These are phyloP conservation scores for Tetragnatha montana DNA, from an alignment of 2,888 invertebrate species.

Conservation along the genomic window DNA sequence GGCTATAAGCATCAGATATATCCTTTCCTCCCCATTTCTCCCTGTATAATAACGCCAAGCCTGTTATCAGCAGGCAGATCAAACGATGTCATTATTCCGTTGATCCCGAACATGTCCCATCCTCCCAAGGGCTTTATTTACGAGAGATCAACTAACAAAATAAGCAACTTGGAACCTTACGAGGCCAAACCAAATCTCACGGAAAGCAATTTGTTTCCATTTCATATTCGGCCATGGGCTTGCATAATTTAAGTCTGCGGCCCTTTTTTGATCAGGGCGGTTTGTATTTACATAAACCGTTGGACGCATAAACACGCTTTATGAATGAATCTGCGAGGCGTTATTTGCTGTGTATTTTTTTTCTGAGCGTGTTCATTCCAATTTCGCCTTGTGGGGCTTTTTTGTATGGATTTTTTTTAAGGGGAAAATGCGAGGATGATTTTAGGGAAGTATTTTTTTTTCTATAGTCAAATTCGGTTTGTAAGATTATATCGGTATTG, in stretches of 20 bases:
- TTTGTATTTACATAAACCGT: constrained; percentile 21
- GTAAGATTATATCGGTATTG: not conserved
- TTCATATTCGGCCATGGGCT: constrained; percentile 41
- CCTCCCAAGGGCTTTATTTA: constrained; percentile 55
- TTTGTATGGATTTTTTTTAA: no score
- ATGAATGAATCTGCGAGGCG: constrained; percentile 12
- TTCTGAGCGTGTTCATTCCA: not conserved
- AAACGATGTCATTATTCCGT: constrained; percentile 64
- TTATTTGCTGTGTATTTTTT: not conserved
- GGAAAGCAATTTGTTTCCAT: constrained; percentile 59
- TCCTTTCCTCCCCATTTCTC: not conserved
- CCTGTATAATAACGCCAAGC: constrained; percentile 10
- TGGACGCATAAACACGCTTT: constrained; percentile 21
- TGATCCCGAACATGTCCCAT: constrained; percentile 14
- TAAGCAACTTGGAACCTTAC: not conserved
- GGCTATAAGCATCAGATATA: not conserved
- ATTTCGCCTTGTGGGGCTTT: not conserved
- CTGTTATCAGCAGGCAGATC: constrained; percentile 61
- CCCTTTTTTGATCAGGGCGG: constrained; percentile 8
- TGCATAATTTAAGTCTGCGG: constrained; percentile 41
- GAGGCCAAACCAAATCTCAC: constrained; percentile 38
- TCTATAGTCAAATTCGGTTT: not conserved
- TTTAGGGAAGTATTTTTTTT: no score
- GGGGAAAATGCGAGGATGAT: no score
- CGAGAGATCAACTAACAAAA: constrained; percentile 34